Base-by-base conservation (phyloP, 2,113 vertebrate species). In the Upupa epops region DNA sequence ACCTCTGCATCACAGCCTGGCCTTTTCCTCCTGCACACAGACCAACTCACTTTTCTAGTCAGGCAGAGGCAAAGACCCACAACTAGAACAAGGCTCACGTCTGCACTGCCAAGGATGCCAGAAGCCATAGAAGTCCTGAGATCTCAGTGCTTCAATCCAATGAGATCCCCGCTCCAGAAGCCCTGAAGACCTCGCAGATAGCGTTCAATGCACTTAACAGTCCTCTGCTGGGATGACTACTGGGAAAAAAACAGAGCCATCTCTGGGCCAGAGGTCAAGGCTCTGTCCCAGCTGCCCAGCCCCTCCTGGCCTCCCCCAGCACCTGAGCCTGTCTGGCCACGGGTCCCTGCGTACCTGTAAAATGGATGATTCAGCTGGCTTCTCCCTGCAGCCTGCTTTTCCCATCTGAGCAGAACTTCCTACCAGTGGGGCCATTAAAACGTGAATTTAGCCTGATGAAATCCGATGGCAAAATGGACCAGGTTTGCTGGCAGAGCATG, bases 71-170 rank as follows among this genome's bases (percentile, higher is more conserved):
- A 42, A 83, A 68, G 64, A 20, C 9, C 11, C n/a, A 73, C 25
- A 69, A 88, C 37, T 8, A 46, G 28, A 73, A 5, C 31, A 63
- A 31, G 31, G 24, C 42, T 83, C 32, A n/a, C 0, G 1, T 49
- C 51, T 77, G 55, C 37, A 73, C 5, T 51, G 46, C 28, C 12
- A 64, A 58, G 73, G 55, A 73, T 0, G 0, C 1, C 0, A 12
- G 10, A 51, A 74, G 48, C 18, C 54, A 48, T 18, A 17, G 13
- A 49, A 58, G 40, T 45, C 59, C 54, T 54, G 36, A 24, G 45
- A 22, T 86, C 32, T 60, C 59, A 48, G 9, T 68, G 49, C 73
- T 83, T 36, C 40, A 75, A 36, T 13, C 28, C 63, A 79, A 7
- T 4, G 28, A 69, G 22, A 40, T 36, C 34, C 73, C 78, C 58